Base-by-base conservation (phyloP, 64 coral and sea anemone genomes). In the Anthopleura sola region DNA sequence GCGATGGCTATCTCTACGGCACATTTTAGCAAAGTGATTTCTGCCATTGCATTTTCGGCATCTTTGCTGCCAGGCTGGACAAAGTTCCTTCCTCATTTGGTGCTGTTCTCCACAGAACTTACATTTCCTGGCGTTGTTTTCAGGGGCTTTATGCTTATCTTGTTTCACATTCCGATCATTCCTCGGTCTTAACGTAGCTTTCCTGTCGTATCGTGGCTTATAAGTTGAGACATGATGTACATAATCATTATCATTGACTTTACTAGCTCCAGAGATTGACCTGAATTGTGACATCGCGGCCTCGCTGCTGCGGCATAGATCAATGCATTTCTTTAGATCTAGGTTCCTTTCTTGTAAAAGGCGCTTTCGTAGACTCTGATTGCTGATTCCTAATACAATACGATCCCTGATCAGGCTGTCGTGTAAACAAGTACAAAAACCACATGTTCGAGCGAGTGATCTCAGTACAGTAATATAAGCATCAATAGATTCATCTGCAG, bases 391-490 rank as follows among this genome's bases (percentile, higher is more conserved):
- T 9, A 83, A 56, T 36, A 83, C 38, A 26, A 83, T 83, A 14
- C 48, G 11, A 83, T 83, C 49, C 32, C 81, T 83, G 29, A 53
- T 29, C 28, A 83, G 81, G 14, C 13, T 36, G 38, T 83, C 81
- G 17, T 28, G 32, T 26, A 56, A 37, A n/a, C n/a, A n/a, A 12
- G 28, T 13, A 1, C 37, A 24, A n/a, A 83, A 55, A 33, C 21
- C 36, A 49, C 81, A 83, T 54, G 81, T 34, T 55, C 57, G 57
- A 10, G 49, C 47, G 16, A 83, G 28, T 10, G 7, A 12, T 53
- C 14, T 53, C 14, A 53, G 50, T 2, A 12, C 50, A 2, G 13
- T 53, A 12, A 53, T 12, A 53, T 53, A 53, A 7, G 50, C 50
- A 53, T 53, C 50, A 12, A 53, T 53, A 12, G 6, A 12, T 12